These are phyloP conservation scores for Heteromurus nitidus DNA, from an alignment of 2,888 invertebrate genomes.

Conservation along the genomic window DNA sequence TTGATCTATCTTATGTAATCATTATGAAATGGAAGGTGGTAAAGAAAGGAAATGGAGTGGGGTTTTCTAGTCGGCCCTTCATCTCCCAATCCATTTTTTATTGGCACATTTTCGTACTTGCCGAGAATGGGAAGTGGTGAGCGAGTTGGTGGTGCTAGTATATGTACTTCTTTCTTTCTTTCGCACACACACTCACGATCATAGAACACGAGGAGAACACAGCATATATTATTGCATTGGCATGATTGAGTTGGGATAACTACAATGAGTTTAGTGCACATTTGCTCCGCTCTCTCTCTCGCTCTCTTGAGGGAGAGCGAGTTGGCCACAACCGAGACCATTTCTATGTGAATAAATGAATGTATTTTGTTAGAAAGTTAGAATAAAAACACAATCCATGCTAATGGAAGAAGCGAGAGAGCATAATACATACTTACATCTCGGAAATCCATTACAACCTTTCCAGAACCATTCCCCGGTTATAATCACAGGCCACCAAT, in stretches of 20 bases:
- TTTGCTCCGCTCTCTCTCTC: no score
- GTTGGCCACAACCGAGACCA: no score
- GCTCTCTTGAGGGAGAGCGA: no score
- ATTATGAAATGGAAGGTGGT: conserved; percentile 12
- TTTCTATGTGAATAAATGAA: background rate
- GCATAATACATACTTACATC: background rate
- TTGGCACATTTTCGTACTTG: background rate
- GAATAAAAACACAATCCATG: background rate
- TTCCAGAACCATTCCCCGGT: no score
- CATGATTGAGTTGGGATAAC: background rate
- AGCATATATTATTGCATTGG: background rate
- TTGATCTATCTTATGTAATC: background rate
- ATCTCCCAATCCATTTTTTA: background rate
- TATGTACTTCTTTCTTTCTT: no score
- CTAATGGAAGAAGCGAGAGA: background rate
- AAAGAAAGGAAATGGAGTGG: conserved; percentile 1
- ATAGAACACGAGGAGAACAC: no score
- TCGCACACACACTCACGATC: no score
- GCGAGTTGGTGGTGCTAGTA: background rate
- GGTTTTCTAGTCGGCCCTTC: background rate
- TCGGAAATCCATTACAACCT: background rate
- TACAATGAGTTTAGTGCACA: no score
- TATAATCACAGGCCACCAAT: no score
- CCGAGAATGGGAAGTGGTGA: background rate
- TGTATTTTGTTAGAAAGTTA: background rate